phyloP scores from a whole-genome alignment of 2,888 invertebrate species.

The Watsonalla cultraria region DNA sequence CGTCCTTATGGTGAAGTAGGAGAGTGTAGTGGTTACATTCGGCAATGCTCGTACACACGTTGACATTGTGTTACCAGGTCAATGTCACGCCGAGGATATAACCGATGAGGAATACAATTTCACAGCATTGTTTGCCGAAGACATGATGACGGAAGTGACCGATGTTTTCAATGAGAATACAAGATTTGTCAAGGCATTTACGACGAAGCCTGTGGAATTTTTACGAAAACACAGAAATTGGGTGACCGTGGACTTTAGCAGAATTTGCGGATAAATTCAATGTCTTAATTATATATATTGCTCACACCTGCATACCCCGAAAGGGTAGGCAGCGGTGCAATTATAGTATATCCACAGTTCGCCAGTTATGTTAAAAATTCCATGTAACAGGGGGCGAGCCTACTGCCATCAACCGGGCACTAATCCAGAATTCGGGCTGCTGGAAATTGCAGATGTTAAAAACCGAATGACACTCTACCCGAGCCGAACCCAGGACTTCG shows the following conservation, averaged over 20 bases:
- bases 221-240: conserved; percentile 12
- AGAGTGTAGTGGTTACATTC: conserved; percentile 15
- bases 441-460: no score
- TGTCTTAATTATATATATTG: no score
- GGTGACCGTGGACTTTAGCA: conserved; percentile 3
- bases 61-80: conserved; percentile 62
- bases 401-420: no score
- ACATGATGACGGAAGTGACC: conserved; percentile 33
- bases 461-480: no score
- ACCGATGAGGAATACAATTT: conserved; percentile 49
- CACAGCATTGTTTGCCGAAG: conserved; percentile 41
- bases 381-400: no score
- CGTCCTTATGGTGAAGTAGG: conserved; percentile 44
- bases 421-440: no score
- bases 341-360: no score
- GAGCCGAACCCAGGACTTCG: no score
- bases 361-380: no score
- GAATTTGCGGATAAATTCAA: not conserved
- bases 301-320: no score
- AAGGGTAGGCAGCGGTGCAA: no score
- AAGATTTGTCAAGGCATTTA: conserved; percentile 21
- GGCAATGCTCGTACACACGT: conserved; percentile 33
- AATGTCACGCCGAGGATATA: conserved; percentile 51
- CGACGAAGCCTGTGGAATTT: conserved; percentile 12
- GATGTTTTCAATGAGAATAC: conserved; percentile 32